Evolutionary conservation across 2,797 vertebrate species (phyloP), one percentile per base, ranked within the genome.

Genomic region (Sebastes nivosus): DNA sequence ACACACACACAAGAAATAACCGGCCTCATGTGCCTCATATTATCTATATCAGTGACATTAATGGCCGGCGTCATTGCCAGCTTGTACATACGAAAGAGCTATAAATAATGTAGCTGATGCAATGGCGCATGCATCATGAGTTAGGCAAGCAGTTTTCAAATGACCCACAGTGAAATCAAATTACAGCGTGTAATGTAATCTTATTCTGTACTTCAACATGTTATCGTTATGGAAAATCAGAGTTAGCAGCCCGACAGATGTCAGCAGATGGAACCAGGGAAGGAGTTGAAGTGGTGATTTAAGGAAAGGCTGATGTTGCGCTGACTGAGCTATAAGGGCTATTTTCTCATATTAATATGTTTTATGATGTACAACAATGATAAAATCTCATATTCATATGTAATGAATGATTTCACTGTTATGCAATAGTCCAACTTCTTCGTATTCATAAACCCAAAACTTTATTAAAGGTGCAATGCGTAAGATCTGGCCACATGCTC

Each of bases 71-170:
- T 79, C 69, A 46, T 25, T 82, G 79, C 74, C 80, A 80, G 71
- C 76, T 36, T 66, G 66, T 64, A 82, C 81, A 75, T 80, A 87
- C 14, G 68, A 69, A 81, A 82, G 72, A 58, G 76, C 72, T 92
- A 93, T 87, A 92, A 88, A 89, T 94, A 92, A 89, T 82, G 27
- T 6, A 36, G 82, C 89, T 90, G 89, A 90, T 87, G 90, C 87
- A 88, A 87, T 65, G 73, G 69, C 36, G 38, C 77, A 83, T 77
- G 79, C 80, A 85, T 85, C 86, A 83, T 50, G 61, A 68, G 58
- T 82, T 78, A 72, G 87, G 71, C 25, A 13, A 80, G 68, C 65
- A 52, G 65, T 64, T 86, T 92, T 83, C 65, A 82, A 79, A 87
- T 69, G 79, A 85, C 38, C 67, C 77, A 46, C 63, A 42, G 75